Percentiles rank a stretch among this genome's conserved stretches.
Evolutionary conservation across 2,113 vertebrate species (phyloP).

Genomic region (Tauraco erythrolophus): DNA sequence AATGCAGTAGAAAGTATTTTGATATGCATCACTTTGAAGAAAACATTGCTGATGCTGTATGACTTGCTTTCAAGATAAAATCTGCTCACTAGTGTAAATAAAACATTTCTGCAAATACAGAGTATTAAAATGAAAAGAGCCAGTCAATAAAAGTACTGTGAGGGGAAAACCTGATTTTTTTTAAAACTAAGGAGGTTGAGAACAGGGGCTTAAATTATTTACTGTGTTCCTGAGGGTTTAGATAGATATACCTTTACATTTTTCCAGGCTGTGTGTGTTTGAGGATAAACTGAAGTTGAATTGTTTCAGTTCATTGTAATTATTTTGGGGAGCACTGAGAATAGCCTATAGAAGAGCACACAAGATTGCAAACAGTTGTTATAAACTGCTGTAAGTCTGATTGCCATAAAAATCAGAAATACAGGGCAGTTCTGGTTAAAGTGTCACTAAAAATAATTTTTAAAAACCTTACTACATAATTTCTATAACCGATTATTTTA

Average conservation of each 20-base stretch:
- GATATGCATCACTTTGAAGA: neutral
- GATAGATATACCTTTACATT: neutral
- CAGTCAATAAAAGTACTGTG: neutral
- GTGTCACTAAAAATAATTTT: neutral
- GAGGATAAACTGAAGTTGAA: neutral
- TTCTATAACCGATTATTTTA: neutral
- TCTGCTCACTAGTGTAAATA: neutral
- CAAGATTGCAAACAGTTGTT: neutral
- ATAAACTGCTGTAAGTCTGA: neutral
- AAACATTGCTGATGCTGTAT: neutral
- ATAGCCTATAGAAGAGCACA: neutral
- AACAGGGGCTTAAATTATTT: neutral
- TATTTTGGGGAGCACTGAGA: neutral
- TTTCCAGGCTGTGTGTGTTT: neutral
- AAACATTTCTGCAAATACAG: neutral
- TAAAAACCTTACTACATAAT: neutral
- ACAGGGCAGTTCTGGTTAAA: neutral
- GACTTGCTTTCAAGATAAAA: neutral
- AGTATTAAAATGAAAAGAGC: neutral
- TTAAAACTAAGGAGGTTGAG: neutral
- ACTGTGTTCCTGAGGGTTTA: neutral
- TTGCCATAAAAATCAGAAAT: neutral
- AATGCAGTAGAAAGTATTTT: neutral
- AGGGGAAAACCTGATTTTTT: neutral
- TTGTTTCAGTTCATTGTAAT: neutral